These are phyloP conservation scores for Carabus problematicus DNA, from an alignment of 2,888 invertebrate species.

Conservation along the genomic window DNA sequence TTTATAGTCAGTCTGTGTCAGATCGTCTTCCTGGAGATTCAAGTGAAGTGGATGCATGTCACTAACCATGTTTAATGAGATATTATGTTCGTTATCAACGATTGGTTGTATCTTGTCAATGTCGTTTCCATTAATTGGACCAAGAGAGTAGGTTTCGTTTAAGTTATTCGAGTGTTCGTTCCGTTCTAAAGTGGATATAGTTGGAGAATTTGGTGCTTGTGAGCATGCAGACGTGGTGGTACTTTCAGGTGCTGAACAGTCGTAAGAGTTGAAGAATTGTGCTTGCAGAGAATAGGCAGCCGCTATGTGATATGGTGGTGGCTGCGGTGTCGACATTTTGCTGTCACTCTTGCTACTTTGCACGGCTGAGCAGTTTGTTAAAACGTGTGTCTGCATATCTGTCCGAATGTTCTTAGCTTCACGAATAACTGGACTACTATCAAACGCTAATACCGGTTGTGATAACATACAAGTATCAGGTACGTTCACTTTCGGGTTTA, in stretches of 20 bases:
- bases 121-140: not conserved
- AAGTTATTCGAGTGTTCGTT: conserved; percentile 21
- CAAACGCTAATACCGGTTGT: conserved; percentile 54
- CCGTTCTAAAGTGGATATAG: not conserved
- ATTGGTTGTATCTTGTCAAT: not conserved
- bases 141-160: not conserved
- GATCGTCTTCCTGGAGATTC: not conserved
- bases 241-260: conserved; percentile 51
- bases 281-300: conserved; percentile 84
- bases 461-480: conserved; percentile 42
- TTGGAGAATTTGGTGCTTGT: conserved; percentile 5
- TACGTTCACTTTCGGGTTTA: conserved; percentile 44
- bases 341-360: not conserved
- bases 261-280: conserved; percentile 63
- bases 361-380: conserved; percentile 3
- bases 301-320: conserved; percentile 86
- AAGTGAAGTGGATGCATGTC: not conserved
- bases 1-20: conserved; percentile 19
- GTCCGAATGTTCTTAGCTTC: conserved; percentile 57
- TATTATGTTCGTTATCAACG: not conserved
- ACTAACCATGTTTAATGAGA: not conserved
- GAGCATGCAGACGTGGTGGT: not conserved
- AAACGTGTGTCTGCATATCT: conserved; percentile 16
- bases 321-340: conserved; percentile 51
- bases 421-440: conserved; percentile 55